A percentile compares a stretch with the other conserved stretches of the same genome.
Conservation (phyloP, 1,140 invertebrate genomes). For the Dinoponera quadriceps region DNA sequence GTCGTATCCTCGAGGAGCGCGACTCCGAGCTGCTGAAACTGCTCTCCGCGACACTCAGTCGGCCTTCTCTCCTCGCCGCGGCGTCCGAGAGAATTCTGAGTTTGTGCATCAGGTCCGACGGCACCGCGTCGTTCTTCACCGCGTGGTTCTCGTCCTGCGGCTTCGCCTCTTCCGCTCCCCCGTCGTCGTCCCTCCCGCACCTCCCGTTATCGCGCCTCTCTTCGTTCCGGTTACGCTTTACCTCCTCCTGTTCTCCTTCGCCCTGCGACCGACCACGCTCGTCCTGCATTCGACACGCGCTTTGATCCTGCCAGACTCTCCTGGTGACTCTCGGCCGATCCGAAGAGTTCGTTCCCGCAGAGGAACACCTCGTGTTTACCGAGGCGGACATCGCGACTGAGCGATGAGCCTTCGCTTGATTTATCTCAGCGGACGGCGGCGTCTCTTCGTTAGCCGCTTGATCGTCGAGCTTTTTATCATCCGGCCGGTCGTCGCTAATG, state of each 20-base stretch:
- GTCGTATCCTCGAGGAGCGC: slow-evolving; percentile 67
- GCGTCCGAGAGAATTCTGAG: slow-evolving; percentile 63
- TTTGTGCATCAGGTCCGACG: slow-evolving; percentile 72
- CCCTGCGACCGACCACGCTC: background rate
- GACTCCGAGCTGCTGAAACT: slow-evolving; percentile 48
- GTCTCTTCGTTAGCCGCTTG: background rate
- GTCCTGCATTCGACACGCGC: background rate
- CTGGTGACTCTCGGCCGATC: background rate
- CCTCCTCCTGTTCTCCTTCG: background rate
- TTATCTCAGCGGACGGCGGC: background rate
- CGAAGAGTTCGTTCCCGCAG: background rate
- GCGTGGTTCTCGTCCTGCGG: slow-evolving; percentile 16
- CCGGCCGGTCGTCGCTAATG: background rate
- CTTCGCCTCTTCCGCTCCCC: background rate
- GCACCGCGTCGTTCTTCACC: slow-evolving; percentile 40
- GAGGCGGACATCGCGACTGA: background rate
- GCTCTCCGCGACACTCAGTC: slow-evolving; percentile 35
- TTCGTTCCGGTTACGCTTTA: background rate
- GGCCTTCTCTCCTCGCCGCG: slow-evolving; percentile 57
- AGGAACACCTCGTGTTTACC: background rate
- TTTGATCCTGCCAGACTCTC: background rate
- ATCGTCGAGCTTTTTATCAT: background rate
- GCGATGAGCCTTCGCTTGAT: background rate
- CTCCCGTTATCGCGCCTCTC: background rate
- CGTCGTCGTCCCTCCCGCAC: background rate